Conservation (phyloP, 37 sponge, comb jelly and placozoan genomes). For the Agelas oroides region DNA sequence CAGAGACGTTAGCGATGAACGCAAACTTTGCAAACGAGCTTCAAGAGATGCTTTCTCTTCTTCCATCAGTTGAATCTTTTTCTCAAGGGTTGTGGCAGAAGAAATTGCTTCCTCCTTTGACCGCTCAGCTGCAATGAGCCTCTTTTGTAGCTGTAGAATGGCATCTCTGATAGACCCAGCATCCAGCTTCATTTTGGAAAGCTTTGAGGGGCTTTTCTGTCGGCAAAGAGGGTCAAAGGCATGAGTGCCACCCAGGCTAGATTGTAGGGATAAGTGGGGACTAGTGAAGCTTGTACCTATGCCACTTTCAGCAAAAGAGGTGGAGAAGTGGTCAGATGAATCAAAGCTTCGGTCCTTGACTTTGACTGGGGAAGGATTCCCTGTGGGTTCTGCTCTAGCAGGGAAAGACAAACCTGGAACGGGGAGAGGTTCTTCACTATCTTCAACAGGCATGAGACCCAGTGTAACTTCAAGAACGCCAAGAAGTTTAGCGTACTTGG, state of each 20-base stretch:
- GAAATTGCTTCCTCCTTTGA: constrained; percentile 27
- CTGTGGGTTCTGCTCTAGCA: background rate
- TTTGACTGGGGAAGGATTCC: background rate
- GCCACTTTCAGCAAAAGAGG: constrained; percentile 51
- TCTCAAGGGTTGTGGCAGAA: background rate
- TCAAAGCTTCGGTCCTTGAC: too few species aligned
- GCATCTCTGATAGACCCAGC: constrained; percentile 32
- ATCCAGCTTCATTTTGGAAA: background rate
- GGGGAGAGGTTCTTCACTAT: background rate
- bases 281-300: constrained; percentile 33
- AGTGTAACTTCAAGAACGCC: constrained; percentile 55
- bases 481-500: constrained; percentile 32
- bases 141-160: constrained; percentile 52
- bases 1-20: constrained; percentile 8
- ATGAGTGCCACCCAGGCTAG: background rate
- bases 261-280: background rate
- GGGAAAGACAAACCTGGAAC: background rate
- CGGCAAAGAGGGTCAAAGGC: background rate
- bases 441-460: constrained; percentile 12
- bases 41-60: constrained; percentile 43
- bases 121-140: constrained; percentile 37
- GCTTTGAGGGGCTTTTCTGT: background rate
- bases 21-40: constrained; percentile 7
- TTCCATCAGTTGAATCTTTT: constrained; percentile 26
- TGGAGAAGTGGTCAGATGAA: background rate